Evolutionary conservation across 2,888 invertebrate genomes (phyloP).

Genomic region (Calliopum simillimum): DNA sequence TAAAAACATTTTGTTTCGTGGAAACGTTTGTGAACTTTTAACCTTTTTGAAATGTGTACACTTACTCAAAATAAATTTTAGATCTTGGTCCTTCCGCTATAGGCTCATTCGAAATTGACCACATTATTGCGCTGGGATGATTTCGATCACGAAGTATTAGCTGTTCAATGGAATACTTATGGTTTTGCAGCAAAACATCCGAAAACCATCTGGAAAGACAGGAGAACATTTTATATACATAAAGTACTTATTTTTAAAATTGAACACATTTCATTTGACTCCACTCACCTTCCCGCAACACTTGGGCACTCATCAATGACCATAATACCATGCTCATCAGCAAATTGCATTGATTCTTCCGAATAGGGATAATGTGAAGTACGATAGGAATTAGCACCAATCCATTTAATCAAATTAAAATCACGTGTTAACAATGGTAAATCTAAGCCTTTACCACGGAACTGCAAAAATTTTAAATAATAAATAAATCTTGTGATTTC

Average conservation of each 20-base stretch:
- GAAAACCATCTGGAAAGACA: constrained; percentile 73
- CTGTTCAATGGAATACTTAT: constrained; percentile 87
- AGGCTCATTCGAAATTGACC: constrained; percentile 98
- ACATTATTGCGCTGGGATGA: constrained; percentile 93
- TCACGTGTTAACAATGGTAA: constrained; percentile 88
- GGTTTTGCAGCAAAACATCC: constrained; percentile 77
- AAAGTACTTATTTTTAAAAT: not conserved
- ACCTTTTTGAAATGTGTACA: not conserved
- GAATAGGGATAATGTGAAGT: constrained; percentile 99
- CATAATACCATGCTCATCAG: constrained; percentile 92
- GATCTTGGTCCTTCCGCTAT: constrained; percentile 71
- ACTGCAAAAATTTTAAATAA: constrained; percentile 66
- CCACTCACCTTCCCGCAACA: constrained; percentile 83
- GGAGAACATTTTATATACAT: no score
- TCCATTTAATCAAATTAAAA: constrained; percentile 93
- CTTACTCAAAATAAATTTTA: not conserved
- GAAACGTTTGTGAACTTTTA: not conserved
- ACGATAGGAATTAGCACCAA: constrained; percentile 93
- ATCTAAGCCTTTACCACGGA: constrained; percentile 95
- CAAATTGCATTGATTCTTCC: constrained; percentile 94
- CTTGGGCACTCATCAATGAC: constrained; percentile 96
- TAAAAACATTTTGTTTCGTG: no score
- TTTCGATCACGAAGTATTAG: constrained; percentile 92
- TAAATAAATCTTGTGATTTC: no score
- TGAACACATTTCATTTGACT: not conserved